Base-by-base conservation (phyloP, 1,140 invertebrate species). In the Camponotus vicinus region DNA sequence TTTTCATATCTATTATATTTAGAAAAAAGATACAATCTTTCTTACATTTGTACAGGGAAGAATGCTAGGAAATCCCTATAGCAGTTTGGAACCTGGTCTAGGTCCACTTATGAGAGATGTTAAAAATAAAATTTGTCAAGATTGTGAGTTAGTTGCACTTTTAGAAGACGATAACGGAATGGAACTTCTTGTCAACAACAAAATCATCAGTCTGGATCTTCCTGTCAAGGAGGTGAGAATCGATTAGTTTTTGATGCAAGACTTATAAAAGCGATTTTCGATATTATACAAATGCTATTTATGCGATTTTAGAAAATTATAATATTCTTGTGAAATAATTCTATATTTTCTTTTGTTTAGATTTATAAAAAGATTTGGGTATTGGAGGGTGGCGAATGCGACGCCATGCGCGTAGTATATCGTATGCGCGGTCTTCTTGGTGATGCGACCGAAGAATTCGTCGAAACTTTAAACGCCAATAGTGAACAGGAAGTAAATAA, bases 371-470 rank as follows among this genome's bases (percentile, higher is more conserved):
- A 98, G 52, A 93, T 98, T 6, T 99, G 98, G 98, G 95, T 98
- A 9, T 96, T 97, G 11, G 98, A 98, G 86, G 97, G 97, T 52
- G 97, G 97, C 6, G 98, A 98, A 79, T 97, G 97, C 57, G 98
- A 99, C 92, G 97, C 98, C 0, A 99, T 99, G 99, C 96, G 98
- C n/a, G 97, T 99, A 8, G 97, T 99, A n/a, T 99, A 99, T 95
- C 97, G 99, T 67, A 99, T 99, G 98, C 96, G 99, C 87, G 99
- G 99, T 4, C 95, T 99, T 34, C 96, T 99, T 6, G 99, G 99
- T 11, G 99, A 99, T 95, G 99, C 99, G 1, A 99, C 99, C 0
- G 99, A 99, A 93, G 99, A 99, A 95, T 99, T 99, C 95, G 98
- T 99, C 15, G 99, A 99, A 95, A 98, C 98, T 3, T 95, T 99